A percentile compares a stretch with the other conserved stretches of the same genome.
These are phyloP conservation scores for Phengaris alcon DNA, from an alignment of 2,888 invertebrate species.

Conservation along the genomic window DNA sequence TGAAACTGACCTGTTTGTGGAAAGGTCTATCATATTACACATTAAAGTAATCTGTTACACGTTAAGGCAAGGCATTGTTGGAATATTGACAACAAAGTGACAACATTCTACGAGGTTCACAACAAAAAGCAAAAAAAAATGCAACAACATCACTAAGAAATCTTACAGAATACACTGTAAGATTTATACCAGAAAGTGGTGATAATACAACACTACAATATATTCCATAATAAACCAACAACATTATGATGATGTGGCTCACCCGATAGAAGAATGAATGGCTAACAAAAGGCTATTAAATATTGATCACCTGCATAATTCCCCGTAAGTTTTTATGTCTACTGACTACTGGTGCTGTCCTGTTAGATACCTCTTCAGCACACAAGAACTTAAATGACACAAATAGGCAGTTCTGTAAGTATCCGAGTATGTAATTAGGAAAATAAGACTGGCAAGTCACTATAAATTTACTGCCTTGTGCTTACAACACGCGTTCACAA, in stretches of 20 bases:
- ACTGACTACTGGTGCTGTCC: background rate
- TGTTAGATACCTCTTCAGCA: background rate
- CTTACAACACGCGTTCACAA: too few species aligned
- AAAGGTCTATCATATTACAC: too few species aligned
- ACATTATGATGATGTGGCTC: slow-evolving; percentile 1
- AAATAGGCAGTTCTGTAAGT: too few species aligned
- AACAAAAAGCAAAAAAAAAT: background rate
- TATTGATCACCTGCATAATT: slow-evolving; percentile 33
- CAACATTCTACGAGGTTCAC: background rate
- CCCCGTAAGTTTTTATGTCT: slow-evolving; percentile 33
- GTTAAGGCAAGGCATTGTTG: background rate
- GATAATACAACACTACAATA: background rate
- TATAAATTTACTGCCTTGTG: too few species aligned
- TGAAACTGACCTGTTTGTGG: too few species aligned
- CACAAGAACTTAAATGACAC: background rate
- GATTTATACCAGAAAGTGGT: background rate
- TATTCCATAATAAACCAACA: slow-evolving; percentile 16
- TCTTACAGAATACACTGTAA: background rate
- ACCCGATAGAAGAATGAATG: slow-evolving; percentile 31
- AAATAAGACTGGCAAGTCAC: too few species aligned
- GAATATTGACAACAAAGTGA: slow-evolving; percentile 2
- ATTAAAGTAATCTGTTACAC: too few species aligned
- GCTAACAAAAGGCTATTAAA: slow-evolving; percentile 34
- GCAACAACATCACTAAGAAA: background rate
- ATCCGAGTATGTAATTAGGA: too few species aligned